A percentile compares a stretch with the other conserved stretches of the same genome.
Conservation (phyloP, 2,113 vertebrate genomes). For the Gambusia holbrooki region DNA sequence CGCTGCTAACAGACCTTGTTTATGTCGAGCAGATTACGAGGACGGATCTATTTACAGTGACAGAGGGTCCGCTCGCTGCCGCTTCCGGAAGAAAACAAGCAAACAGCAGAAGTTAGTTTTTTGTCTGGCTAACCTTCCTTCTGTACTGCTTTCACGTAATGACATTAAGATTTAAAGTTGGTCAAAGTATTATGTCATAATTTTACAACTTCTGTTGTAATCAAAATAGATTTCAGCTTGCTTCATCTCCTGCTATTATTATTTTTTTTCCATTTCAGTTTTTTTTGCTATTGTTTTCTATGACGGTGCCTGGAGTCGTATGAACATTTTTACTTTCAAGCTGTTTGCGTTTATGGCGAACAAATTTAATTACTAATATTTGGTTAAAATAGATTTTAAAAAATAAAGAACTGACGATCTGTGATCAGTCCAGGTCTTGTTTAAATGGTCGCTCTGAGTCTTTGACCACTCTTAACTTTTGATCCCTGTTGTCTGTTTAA, state of each 20-base stretch:
- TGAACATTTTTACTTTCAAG: too few species aligned
- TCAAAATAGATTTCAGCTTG: background rate
- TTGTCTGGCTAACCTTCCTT: too few species aligned
- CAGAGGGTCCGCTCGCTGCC: background rate
- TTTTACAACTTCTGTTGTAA: too few species aligned
- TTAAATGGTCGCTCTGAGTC: background rate
- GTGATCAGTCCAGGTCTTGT: too few species aligned
- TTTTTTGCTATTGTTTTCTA: background rate
- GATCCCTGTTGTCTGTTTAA: background rate
- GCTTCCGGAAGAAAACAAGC: background rate
- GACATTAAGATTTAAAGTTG: too few species aligned
- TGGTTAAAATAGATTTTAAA: background rate
- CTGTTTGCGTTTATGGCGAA: background rate
- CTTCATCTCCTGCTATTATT: background rate
- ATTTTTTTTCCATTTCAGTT: background rate
- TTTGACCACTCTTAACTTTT: background rate
- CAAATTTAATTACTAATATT: background rate
- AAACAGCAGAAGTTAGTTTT: too few species aligned
- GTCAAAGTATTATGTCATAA: too few species aligned
- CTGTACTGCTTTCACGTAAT: too few species aligned
- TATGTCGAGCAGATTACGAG: background rate
- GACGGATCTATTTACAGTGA: background rate
- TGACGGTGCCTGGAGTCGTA: too few species aligned
- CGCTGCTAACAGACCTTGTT: conserved; percentile 17
- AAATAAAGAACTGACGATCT: too few species aligned